A percentile compares a stretch with the other conserved stretches of the same genome.
Conservation (phyloP, 2,797 vertebrate species). For the Phyllotis vaccarum region DNA sequence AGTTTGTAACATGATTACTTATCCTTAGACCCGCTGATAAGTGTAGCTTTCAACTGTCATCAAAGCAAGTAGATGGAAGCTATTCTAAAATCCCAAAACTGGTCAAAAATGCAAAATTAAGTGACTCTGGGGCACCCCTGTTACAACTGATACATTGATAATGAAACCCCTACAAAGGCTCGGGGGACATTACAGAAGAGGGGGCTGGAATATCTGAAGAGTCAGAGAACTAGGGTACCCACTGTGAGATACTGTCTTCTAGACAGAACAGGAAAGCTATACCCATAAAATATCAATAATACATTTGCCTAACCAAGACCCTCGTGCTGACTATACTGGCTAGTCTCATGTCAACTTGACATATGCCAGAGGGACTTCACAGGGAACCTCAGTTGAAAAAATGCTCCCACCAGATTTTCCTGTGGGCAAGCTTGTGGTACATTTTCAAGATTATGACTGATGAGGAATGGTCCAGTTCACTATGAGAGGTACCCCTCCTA, state of each 20-base stretch:
- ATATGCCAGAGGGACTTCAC: not conserved
- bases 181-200: not conserved
- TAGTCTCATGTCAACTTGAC: not conserved
- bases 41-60: not conserved
- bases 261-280: not conserved
- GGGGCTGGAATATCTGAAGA: not conserved
- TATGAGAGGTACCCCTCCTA: not conserved
- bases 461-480: not conserved
- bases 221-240: not conserved
- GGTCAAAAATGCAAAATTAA: not conserved
- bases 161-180: not conserved
- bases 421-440: not conserved
- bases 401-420: not conserved
- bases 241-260: not conserved
- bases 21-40: not conserved
- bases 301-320: not conserved
- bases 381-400: not conserved
- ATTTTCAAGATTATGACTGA: not conserved
- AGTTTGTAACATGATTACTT: not conserved
- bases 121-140: not conserved
- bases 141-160: not conserved
- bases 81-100: not conserved
- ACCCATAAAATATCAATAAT: not conserved
- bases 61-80: not conserved
- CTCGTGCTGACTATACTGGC: too few species aligned